Evolutionary conservation across 2,797 vertebrate genomes (phyloP).

Genomic region (Spinus olivaceus): DNA sequence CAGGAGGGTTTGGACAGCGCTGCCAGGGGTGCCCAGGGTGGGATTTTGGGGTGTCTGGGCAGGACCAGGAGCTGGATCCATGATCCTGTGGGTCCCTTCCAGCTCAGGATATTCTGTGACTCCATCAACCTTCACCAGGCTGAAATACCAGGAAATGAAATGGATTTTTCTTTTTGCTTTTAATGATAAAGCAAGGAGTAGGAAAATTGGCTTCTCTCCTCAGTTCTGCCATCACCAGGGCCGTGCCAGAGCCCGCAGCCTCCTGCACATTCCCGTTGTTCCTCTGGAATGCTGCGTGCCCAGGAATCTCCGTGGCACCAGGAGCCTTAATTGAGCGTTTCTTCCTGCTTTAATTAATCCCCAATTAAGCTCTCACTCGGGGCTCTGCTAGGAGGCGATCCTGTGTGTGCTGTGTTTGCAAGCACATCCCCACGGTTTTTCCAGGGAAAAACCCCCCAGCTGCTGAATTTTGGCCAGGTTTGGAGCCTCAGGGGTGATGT

Average conservation of each 20-base stretch:
- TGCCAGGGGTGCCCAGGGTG: background rate
- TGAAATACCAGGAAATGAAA: background rate
- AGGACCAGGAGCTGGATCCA: background rate
- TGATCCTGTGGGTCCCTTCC: background rate
- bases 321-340: constrained; percentile 6
- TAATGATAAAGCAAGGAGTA: background rate
- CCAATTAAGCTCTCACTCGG: background rate
- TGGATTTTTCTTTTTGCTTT: background rate
- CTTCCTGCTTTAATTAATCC: background rate
- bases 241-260: background rate
- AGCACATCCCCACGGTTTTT: rapidly evolving
- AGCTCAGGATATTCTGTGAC: background rate
- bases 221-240: background rate
- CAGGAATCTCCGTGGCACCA: background rate
- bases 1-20: rapidly evolving
- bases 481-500: background rate
- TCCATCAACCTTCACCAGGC: background rate
- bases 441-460: background rate
- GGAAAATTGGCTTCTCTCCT: background rate
- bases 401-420: background rate
- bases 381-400: background rate
- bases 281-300: background rate
- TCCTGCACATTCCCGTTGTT: background rate
- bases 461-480: rapidly evolving
- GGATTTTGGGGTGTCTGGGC: background rate